Conservation (phyloP, 2,113 vertebrate species). For the Leptodactylus fuscus region DNA sequence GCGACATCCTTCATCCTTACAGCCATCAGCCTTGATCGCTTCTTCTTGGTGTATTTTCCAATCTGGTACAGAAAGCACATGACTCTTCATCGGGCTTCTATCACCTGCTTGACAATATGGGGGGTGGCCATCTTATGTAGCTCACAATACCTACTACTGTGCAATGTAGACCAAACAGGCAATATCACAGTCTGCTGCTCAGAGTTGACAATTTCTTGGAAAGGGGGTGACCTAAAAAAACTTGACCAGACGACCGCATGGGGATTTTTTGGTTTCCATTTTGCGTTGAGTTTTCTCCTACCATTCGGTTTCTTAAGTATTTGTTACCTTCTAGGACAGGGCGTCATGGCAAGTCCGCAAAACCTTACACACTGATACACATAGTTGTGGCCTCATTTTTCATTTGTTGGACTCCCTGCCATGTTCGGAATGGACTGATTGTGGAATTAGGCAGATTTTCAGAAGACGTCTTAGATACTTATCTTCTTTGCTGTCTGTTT, state of each 20-base stretch:
- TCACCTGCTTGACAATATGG: constrained; percentile 62
- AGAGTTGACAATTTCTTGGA: constrained; percentile 50
- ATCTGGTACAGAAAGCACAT: constrained; percentile 65
- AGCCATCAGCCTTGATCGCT: constrained; percentile 64
- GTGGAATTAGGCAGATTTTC: constrained; percentile 23
- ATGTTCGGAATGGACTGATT: constrained; percentile 67
- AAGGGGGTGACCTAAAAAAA: constrained; percentile 31
- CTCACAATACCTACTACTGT: constrained; percentile 62
- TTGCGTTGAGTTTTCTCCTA: constrained; percentile 74
- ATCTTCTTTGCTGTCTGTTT: constrained; percentile 40
- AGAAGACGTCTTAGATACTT: neutral
- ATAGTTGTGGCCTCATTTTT: constrained; percentile 79
- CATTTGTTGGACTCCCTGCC: constrained; percentile 81
- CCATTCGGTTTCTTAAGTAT: constrained; percentile 77
- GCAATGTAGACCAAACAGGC: constrained; percentile 42
- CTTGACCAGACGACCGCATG: constrained; percentile 21
- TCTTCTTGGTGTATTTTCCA: constrained; percentile 62
- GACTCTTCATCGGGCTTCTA: constrained; percentile 53
- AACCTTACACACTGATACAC: constrained; percentile 81
- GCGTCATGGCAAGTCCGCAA: constrained; percentile 74
- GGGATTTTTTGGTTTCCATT: constrained; percentile 54
- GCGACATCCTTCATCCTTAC: constrained; percentile 66
- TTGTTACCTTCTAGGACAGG: constrained; percentile 74
- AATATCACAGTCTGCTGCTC: constrained; percentile 60
- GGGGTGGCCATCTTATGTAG: constrained; percentile 54